Conservation (phyloP, 2,888 invertebrate genomes). For the Drosophila atroscutellata region DNA sequence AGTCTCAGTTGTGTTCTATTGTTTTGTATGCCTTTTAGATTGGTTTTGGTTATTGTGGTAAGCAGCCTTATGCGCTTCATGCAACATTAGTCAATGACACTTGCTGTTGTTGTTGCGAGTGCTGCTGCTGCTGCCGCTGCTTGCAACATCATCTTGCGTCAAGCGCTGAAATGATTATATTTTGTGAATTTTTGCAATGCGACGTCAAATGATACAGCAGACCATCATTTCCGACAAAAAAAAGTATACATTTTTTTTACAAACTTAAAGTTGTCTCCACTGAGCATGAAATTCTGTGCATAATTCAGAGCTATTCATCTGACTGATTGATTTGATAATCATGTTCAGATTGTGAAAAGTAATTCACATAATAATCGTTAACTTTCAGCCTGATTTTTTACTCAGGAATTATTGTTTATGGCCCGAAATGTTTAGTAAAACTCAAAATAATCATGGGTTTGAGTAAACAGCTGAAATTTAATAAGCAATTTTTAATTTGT, state of each 20-base stretch:
- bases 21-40: conserved; percentile 63
- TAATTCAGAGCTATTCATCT: background rate
- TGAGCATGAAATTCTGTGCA: background rate
- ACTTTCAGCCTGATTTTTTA: background rate
- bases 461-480: background rate
- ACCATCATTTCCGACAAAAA: conserved; percentile 4
- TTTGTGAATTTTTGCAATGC: conserved; percentile 55
- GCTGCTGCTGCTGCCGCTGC: conserved; percentile 22
- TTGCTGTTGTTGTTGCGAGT: conserved; percentile 33
- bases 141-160: conserved; percentile 75
- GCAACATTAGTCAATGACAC: conserved; percentile 79
- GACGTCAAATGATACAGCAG: conserved; percentile 20
- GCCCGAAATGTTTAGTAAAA: no score
- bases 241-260: background rate
- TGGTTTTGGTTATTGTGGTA: conserved; percentile 71
- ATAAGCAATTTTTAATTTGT: background rate
- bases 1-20: conserved; percentile 49
- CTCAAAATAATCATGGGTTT: no score
- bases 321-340: background rate
- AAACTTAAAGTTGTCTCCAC: background rate
- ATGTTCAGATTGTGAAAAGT: background rate
- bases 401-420: background rate
- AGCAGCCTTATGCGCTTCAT: conserved; percentile 76
- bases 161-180: conserved; percentile 66
- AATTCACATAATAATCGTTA: background rate